Evolutionary conservation across 2,888 invertebrate genomes (phyloP), one percentile per base, ranked within the genome.

Genomic region (Apamea monoglypha): DNA sequence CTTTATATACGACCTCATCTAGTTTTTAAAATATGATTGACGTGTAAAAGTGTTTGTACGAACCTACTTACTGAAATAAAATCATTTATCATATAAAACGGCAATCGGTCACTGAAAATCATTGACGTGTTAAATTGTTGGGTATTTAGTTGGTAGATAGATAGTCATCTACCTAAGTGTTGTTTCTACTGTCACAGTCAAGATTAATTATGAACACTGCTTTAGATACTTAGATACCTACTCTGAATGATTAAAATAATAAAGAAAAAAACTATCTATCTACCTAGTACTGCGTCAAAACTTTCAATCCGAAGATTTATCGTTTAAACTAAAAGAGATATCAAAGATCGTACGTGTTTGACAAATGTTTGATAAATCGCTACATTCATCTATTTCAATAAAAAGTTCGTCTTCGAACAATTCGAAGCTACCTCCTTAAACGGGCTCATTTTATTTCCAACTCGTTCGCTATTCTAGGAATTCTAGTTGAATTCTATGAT

Each of bases 291-390:
- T 25, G 29, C 18, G 70, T 36, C 67, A 40, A 63, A 83, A 76
- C 73, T 71, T 67, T 71, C 16, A 56, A 71, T 40, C 47, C 25
- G 12, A 47, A 71, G 32, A 83, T 80, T 76, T 76, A 80, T 76
- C 32, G 70, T 73, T 77, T 53, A 66, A 66, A 73, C 64, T 74
- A 66, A 29, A 84, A 40, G 53, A 83, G 21, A 50, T 67, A 59
- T 64, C 66, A 74, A 10, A 77, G n/a, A 75, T 63, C 18, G 69
- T 40, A 50, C 14, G 32, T 63, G 66, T 75, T 78, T 75, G 64
- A 69, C 68, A 66, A 79, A 73, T 75, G 61, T 80, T 84, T 80
- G 74, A 78, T 78, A 73, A 70, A 78, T 80, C 50, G 47, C 36
- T 56, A 63, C 68, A 50, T 75, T 70, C 63, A 74, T 83, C 72